Base-by-base conservation (phyloP, 2,888 invertebrate species). In the Acleris cristana region DNA sequence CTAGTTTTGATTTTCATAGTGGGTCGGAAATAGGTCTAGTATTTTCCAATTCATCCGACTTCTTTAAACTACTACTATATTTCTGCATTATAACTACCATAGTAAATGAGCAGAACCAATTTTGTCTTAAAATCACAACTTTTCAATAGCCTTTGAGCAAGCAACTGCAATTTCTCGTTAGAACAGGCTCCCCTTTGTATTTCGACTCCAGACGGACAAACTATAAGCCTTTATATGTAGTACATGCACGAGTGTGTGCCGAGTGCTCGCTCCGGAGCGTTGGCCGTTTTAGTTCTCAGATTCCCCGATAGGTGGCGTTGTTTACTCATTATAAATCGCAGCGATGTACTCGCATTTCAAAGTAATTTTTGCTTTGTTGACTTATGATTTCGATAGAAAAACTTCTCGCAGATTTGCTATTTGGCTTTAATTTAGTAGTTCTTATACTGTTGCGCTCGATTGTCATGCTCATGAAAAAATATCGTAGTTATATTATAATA, bases 201-300 rank as follows among this genome's bases (percentile, higher is more conserved):
- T 55, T 40, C 55, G 40, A 55, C 40, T 55, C 34, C 55, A 40
- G 40, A 55, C 55, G 19, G 40, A 40, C 34, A 40, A 40, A 40
- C 55, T 52, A 52, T 21, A 48, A 18, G 18, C 48, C 18, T 48
- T 48, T 34, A 26, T 30, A 18, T 54, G n/a, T 10, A n/a, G 54
- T 54, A 53, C 23, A 23, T 26, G 12, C 18, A 18, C 34, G 10
- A 18, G 53, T n/a, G 18, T 54, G 40, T 40, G 14, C 14, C 40
- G 40, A 14, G 40, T 14, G 40, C 1, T 14, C 40, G 40, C 40
- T 34, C 2, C n/a, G 48, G 48, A 48, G n/a, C 30, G 16, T 30
- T 30, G 34, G 2, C 34, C 55, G 30, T 55, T 34, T 14, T 40
- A 55, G 40, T 55, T 6, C 26, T 6, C 6, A 12, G 26, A 21